These are phyloP conservation scores for Scleropages formosus DNA, from an alignment of 2,797 vertebrate species.

Conservation along the genomic window DNA sequence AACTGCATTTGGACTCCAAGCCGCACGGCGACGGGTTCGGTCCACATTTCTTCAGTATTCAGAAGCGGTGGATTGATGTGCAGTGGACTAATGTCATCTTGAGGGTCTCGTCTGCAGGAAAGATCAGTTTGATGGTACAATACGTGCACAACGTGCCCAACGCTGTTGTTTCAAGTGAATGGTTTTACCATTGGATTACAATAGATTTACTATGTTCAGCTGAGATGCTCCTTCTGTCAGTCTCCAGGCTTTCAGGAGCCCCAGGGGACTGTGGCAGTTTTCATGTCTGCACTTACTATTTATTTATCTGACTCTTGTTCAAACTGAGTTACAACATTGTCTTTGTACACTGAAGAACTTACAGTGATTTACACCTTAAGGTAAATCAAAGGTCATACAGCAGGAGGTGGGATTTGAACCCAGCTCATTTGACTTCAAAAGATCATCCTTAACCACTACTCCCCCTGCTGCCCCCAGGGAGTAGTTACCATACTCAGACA, in stretches of 20 bases:
- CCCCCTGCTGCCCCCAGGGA: too few relatives aligned
- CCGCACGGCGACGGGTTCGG: constrained; percentile 52
- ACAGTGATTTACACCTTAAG: too few relatives aligned
- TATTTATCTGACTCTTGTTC: too few relatives aligned
- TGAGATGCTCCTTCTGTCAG: too few relatives aligned
- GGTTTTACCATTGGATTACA: background rate
- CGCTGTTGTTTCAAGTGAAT: constrained; percentile 6
- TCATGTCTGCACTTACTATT: background rate
- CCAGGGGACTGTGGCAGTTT: background rate
- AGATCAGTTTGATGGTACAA: background rate
- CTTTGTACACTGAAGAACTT: too few relatives aligned
- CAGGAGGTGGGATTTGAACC: too few relatives aligned
- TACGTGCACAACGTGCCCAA: background rate
- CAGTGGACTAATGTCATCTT: background rate
- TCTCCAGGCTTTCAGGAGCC: constrained; percentile 9
- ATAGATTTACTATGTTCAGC: background rate
- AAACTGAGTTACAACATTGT: too few relatives aligned
- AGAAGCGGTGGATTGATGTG: background rate
- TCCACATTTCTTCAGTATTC: constrained; percentile 64
- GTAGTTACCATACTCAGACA: too few relatives aligned
- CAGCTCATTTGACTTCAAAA: too few relatives aligned
- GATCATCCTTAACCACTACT: too few relatives aligned
- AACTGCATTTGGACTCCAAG: background rate
- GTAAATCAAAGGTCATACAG: too few relatives aligned
- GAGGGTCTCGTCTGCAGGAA: constrained; percentile 3